Evolutionary conservation across 2,113 vertebrate genomes (phyloP).

Genomic region (Psittacara wagleri): DNA sequence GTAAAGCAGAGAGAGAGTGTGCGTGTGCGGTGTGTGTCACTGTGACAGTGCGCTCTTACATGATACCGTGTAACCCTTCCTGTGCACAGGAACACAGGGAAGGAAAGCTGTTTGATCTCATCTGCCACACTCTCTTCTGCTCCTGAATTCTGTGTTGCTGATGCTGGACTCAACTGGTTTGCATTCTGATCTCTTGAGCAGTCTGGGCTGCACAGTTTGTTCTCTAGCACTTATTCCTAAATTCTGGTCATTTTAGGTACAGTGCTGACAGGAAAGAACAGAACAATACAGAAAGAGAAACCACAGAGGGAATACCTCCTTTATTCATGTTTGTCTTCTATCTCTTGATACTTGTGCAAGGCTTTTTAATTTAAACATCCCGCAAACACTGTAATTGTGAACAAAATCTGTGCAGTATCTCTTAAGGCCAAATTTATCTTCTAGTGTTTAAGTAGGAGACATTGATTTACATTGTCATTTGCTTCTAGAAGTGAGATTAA

Average conservation of each 20-base stretch:
- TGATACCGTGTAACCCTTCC: background rate
- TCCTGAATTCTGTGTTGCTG: background rate
- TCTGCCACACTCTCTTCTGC: background rate
- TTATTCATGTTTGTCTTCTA: background rate
- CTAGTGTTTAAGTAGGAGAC: background rate
- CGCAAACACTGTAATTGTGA: background rate
- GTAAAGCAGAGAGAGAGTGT: background rate
- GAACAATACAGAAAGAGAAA: background rate
- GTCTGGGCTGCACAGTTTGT: background rate
- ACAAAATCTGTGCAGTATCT: background rate
- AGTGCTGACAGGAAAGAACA: background rate
- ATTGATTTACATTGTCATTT: background rate
- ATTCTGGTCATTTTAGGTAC: background rate
- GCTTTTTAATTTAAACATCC: background rate
- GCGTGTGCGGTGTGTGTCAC: background rate
- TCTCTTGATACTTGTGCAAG: background rate
- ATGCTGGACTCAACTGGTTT: background rate
- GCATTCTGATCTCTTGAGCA: background rate
- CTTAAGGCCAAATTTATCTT: background rate
- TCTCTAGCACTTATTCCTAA: background rate
- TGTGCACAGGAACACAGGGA: background rate
- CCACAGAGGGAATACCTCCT: background rate
- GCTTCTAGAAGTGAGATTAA: background rate
- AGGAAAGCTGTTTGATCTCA: background rate
- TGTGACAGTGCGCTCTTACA: background rate